These are phyloP conservation scores for Mellilla xanthometata DNA, from an alignment of 2,888 invertebrate genomes.

Conservation along the genomic window DNA sequence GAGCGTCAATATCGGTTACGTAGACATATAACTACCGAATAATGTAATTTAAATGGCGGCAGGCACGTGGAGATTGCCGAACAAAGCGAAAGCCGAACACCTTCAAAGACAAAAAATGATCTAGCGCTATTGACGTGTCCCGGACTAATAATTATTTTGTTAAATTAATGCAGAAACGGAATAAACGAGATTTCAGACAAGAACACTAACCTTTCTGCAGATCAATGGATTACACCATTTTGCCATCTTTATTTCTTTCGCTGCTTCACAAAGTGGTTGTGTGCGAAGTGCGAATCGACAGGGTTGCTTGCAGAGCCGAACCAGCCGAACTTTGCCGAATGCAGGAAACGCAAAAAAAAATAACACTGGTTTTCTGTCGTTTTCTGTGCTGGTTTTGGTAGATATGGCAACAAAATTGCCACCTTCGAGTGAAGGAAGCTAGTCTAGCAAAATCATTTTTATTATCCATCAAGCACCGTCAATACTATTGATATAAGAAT, in stretches of 20 bases:
- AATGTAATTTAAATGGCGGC: constrained; percentile 65
- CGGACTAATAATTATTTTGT: background rate
- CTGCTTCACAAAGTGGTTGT: constrained; percentile 12
- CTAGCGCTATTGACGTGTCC: constrained; percentile 1
- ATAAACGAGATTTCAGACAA: background rate
- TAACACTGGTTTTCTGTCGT: no score
- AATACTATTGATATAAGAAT: no score
- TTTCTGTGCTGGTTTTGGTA: no score
- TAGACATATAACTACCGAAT: constrained; percentile 15
- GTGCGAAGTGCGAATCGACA: background rate
- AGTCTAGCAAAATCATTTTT: no score
- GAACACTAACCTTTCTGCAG: constrained; percentile 67
- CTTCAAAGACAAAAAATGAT: constrained; percentile 16
- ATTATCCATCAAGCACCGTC: no score
- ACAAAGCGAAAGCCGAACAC: constrained; percentile 74
- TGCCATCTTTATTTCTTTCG: constrained; percentile 57
- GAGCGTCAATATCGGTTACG: constrained; percentile 4
- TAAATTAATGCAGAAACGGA: background rate
- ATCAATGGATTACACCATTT: constrained; percentile 66
- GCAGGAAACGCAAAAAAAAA: background rate
- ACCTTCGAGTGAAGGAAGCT: no score
- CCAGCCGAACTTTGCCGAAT: background rate
- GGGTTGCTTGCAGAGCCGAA: background rate
- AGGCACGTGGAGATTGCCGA: constrained; percentile 80
- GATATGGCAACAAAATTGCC: no score